These are phyloP conservation scores for Zoanthus solanderi DNA, from an alignment of 92 coral and sea anemone species.

Conservation along the genomic window DNA sequence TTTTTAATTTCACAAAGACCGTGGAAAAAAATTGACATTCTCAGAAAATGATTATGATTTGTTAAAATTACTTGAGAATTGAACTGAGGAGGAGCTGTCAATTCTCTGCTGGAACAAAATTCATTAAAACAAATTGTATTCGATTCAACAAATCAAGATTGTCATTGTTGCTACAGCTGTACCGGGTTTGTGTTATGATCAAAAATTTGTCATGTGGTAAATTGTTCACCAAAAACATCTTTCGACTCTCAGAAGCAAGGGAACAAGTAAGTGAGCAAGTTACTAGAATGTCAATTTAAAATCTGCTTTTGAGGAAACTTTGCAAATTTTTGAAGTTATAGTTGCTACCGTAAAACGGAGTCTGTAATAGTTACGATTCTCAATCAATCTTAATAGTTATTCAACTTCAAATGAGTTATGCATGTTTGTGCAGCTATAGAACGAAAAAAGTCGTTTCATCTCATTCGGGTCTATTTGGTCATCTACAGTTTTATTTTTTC, in stretches of 20 bases:
- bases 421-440: too few species aligned
- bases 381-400: too few species aligned
- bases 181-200: too few species aligned
- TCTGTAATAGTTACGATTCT: too few species aligned
- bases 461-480: too few species aligned
- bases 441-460: too few species aligned
- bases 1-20: constrained; percentile 31
- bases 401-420: too few species aligned
- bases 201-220: background rate
- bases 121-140: background rate
- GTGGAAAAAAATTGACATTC: background rate
- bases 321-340: too few species aligned
- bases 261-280: background rate
- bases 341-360: too few species aligned
- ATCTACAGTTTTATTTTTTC: too few species aligned
- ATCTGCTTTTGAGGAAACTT: too few species aligned
- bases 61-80: constrained; percentile 22
- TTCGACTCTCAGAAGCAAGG: background rate
- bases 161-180: background rate
- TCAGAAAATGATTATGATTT: constrained; percentile 35
- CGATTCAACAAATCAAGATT: constrained; percentile 1
- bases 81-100: constrained; percentile 20
- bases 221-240: background rate
- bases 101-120: constrained; percentile 12
- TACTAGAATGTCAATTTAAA: too few species aligned